These are phyloP conservation scores for Plectus sambesii DNA, from an alignment of 1,140 invertebrate species.

Conservation along the genomic window DNA sequence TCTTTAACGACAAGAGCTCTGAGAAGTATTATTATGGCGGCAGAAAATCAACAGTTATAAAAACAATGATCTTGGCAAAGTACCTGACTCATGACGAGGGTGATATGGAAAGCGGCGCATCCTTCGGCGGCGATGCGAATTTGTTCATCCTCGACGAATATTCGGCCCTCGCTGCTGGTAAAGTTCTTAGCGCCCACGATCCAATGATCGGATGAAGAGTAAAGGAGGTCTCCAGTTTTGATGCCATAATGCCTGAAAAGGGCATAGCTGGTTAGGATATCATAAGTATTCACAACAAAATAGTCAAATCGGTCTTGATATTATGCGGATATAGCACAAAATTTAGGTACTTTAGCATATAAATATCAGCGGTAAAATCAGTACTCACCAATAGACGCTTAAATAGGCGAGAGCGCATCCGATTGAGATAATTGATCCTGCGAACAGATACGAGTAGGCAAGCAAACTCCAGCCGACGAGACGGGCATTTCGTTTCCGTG, in stretches of 20 bases:
- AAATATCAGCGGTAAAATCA: too few relatives aligned
- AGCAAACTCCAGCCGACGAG: conserved; percentile 30
- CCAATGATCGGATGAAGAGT: conserved; percentile 40
- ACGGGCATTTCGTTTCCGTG: conserved; percentile 20
- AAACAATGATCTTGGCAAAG: too few relatives aligned
- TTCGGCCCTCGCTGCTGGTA: conserved; percentile 26
- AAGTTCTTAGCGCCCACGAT: conserved; percentile 31
- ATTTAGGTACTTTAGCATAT: too few relatives aligned
- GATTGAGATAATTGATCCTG: conserved; percentile 37
- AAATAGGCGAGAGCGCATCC: conserved; percentile 40
- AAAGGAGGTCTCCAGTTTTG: conserved; percentile 30
- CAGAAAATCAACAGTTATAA: too few relatives aligned
- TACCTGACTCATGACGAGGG: conserved; percentile 37
- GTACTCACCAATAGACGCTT: conserved; percentile 37
- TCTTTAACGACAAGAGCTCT: too few relatives aligned
- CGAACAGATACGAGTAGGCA: conserved; percentile 34
- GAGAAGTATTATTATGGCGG: too few relatives aligned
- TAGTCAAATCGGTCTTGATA: too few relatives aligned
- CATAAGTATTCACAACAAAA: too few relatives aligned
- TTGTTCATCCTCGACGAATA: conserved; percentile 29
- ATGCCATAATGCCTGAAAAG: conserved; percentile 33
- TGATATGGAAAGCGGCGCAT: conserved; percentile 42
- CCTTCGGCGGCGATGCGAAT: conserved; percentile 37
- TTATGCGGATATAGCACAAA: too few relatives aligned
- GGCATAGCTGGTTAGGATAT: too few relatives aligned